Conservation (phyloP, 1,140 invertebrate species). For the Mesaphorura yosii region DNA sequence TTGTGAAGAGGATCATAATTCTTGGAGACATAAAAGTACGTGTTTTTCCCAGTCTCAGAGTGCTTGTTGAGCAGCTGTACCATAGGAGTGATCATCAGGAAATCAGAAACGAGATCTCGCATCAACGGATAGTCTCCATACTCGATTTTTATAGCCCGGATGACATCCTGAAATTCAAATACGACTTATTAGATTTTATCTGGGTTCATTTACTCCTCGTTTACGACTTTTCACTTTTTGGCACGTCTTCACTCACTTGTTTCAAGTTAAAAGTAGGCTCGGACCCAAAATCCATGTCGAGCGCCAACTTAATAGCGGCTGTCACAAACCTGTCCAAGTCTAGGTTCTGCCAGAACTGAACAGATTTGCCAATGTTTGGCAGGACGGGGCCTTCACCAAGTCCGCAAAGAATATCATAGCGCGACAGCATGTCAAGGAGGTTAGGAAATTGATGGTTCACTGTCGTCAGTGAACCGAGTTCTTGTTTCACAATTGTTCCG, state of each 20-base stretch:
- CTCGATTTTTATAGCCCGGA: conserved; percentile 15
- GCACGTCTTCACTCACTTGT: too few relatives aligned
- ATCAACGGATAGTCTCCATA: conserved; percentile 24
- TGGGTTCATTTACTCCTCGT: too few relatives aligned
- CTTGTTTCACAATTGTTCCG: conserved; percentile 21
- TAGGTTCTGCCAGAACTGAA: conserved; percentile 8
- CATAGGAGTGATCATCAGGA: conserved; percentile 24
- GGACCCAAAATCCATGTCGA: conserved; percentile 21
- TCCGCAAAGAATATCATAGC: conserved; percentile 28
- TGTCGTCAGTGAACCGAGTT: conserved; percentile 6
- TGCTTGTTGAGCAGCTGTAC: conserved; percentile 25
- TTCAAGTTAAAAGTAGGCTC: conserved; percentile 21
- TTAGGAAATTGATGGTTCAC: not conserved
- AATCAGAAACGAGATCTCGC: conserved; percentile 24
- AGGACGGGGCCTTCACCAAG: conserved; percentile 21
- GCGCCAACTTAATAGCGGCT: conserved; percentile 22
- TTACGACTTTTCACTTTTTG: too few relatives aligned
- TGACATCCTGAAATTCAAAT: conserved; percentile 14
- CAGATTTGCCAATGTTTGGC: conserved; percentile 8
- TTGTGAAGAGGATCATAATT: conserved; percentile 25
- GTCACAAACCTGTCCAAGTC: conserved; percentile 24
- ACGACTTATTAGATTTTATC: not conserved
- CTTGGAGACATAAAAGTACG: conserved; percentile 30
- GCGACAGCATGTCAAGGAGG: conserved; percentile 17
- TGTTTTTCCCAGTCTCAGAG: conserved; percentile 24